A percentile compares a stretch with the other conserved stretches of the same genome.
These are phyloP conservation scores for Gorsachius magnificus DNA, from an alignment of 2,797 vertebrate genomes.

Conservation along the genomic window DNA sequence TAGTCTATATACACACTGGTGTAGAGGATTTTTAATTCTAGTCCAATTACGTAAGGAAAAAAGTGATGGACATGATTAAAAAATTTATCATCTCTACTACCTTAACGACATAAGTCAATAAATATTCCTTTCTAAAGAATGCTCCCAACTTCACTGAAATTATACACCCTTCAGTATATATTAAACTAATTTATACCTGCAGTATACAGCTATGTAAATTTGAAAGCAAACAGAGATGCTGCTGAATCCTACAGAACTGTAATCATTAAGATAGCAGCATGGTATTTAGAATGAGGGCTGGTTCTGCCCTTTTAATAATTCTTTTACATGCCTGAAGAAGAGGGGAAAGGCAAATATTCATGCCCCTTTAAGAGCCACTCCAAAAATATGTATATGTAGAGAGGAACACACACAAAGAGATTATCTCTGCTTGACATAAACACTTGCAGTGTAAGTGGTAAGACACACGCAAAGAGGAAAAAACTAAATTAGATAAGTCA, in stretches of 20 bases:
- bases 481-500: conserved; percentile 65
- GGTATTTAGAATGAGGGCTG: not conserved
- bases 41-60: not conserved
- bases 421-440: not conserved
- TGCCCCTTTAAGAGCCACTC: not conserved
- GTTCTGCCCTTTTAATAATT: not conserved
- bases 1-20: not conserved
- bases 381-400: not conserved
- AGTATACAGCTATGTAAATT: not conserved
- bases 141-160: not conserved
- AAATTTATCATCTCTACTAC: not conserved
- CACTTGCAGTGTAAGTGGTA: not conserved
- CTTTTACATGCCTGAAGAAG: not conserved
- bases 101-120: not conserved
- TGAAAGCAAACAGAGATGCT: not conserved
- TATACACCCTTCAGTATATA: not conserved
- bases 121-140: not conserved
- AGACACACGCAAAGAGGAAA: conserved; percentile 22
- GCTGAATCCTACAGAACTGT: not conserved
- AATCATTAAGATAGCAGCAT: not conserved
- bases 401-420: not conserved
- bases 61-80: not conserved
- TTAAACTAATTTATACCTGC: not conserved
- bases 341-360: not conserved
- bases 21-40: not conserved